Evolutionary conservation across 2,888 invertebrate species (phyloP).

Genomic region (Drosophila monieri): DNA sequence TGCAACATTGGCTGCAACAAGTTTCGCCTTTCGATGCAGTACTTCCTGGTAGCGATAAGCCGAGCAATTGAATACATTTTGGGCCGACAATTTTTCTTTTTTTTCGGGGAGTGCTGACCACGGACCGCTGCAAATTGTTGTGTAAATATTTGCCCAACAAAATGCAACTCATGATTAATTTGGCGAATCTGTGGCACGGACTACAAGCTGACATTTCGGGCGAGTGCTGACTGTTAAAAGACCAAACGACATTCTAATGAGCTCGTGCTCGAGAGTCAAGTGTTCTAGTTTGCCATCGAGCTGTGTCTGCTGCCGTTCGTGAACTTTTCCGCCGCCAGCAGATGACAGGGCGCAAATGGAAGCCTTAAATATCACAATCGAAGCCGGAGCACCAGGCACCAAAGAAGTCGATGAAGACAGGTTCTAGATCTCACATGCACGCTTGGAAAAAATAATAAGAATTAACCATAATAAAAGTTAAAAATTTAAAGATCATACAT

Average conservation of each 20-base stretch:
- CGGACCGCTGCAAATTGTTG: constrained; percentile 34
- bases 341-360: constrained; percentile 22
- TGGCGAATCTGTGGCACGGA: constrained; percentile 10
- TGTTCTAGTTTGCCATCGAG: constrained; percentile 50
- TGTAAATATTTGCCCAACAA: constrained; percentile 41
- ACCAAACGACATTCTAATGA: constrained; percentile 68
- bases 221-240: constrained; percentile 54
- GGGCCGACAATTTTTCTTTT: constrained; percentile 38
- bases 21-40: constrained; percentile 51
- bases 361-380: constrained; percentile 63
- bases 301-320: constrained; percentile 51
- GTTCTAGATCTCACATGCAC: constrained; percentile 15
- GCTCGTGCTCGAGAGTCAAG: constrained; percentile 39
- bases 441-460: constrained; percentile 23
- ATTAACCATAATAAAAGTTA: too few species aligned
- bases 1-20: constrained; percentile 36
- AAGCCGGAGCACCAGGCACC: constrained; percentile 25
- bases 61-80: constrained; percentile 48
- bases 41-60: constrained; percentile 80
- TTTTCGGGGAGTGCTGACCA: constrained; percentile 44
- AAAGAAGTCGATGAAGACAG: constrained; percentile 32
- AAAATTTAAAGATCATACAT: too few species aligned
- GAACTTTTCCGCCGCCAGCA: constrained; percentile 56
- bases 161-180: constrained; percentile 51
- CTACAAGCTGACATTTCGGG: constrained; percentile 40